Percentiles rank a stretch among this genome's conserved stretches.
Conservation (phyloP, 2,113 vertebrate genomes). For the Hippocampus guttulatus region DNA sequence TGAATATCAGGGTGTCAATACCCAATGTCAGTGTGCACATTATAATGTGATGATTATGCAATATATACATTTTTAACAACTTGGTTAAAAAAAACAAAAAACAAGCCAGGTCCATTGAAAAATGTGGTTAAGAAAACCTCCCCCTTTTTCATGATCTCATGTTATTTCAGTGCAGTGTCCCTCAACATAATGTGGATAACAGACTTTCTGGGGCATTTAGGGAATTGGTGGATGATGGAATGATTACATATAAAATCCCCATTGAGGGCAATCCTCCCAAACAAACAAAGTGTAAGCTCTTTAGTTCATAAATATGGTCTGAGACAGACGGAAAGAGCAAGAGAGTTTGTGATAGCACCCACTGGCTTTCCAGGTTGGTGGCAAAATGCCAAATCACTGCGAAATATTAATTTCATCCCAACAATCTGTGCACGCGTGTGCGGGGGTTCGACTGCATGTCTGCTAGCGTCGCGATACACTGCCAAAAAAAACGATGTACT, state of each 20-base stretch:
- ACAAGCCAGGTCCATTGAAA: too few relatives aligned
- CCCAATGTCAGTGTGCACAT: constrained; percentile 19
- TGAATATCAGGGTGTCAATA: constrained; percentile 26
- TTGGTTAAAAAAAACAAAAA: too few relatives aligned
- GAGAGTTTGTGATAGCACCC: constrained; percentile 23
- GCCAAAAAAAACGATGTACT: constrained; percentile 31
- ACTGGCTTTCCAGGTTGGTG: constrained; percentile 17
- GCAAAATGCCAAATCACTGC: constrained; percentile 48
- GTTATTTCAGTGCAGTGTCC: constrained; percentile 59
- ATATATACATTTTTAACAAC: constrained; percentile 20
- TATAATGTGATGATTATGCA: constrained; percentile 23
- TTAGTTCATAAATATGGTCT: constrained; percentile 68
- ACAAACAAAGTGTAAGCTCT: constrained; percentile 71
- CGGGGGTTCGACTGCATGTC: background rate
- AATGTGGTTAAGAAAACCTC: too few relatives aligned
- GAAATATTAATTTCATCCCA: constrained; percentile 45
- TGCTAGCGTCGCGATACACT: constrained; percentile 4
- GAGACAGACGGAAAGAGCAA: constrained; percentile 32
- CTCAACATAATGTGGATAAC: constrained; percentile 61
- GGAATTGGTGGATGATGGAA: constrained; percentile 70
- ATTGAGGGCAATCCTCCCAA: constrained; percentile 59
- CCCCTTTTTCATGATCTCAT: constrained; percentile 7
- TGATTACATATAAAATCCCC: constrained; percentile 69
- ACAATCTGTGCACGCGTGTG: constrained; percentile 18
- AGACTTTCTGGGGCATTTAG: constrained; percentile 62